These are phyloP conservation scores for Xiphias gladius DNA, from an alignment of 2,113 vertebrate genomes.

Conservation along the genomic window DNA sequence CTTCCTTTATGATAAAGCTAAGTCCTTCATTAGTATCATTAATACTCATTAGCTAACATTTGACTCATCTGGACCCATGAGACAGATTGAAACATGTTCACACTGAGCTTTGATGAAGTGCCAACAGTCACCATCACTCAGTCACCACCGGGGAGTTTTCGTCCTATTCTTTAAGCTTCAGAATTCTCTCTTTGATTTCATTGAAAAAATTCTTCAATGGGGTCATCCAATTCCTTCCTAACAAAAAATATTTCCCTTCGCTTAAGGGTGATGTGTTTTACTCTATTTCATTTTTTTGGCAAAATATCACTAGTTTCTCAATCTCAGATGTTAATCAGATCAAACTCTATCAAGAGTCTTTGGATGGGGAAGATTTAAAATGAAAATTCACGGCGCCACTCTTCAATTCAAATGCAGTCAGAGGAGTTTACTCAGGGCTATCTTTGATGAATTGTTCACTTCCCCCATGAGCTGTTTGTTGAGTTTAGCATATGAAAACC, in stretches of 20 bases:
- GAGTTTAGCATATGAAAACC: constrained; percentile 79
- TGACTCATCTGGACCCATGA: constrained; percentile 62
- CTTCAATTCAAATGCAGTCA: constrained; percentile 50
- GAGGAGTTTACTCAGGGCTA: constrained; percentile 49
- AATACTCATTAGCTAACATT: constrained; percentile 50
- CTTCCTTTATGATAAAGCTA: constrained; percentile 40
- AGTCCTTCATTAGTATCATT: constrained; percentile 51
- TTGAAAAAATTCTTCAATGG: constrained; percentile 40
- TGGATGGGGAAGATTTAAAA: constrained; percentile 31
- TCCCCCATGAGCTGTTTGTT: constrained; percentile 56
- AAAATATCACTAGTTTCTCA: constrained; percentile 51
- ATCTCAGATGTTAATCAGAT: constrained; percentile 52
- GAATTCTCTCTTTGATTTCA: constrained; percentile 41
- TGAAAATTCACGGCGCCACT: constrained; percentile 34
- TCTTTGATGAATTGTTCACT: constrained; percentile 64
- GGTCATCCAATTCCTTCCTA: constrained; percentile 51
- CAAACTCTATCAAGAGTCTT: constrained; percentile 43
- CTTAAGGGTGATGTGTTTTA: constrained; percentile 50
- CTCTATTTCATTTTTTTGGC: constrained; percentile 40
- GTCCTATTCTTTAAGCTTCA: constrained; percentile 49
- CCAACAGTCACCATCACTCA: constrained; percentile 47
- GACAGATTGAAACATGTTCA: constrained; percentile 53
- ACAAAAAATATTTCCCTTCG: constrained; percentile 37
- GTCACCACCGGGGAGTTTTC: constrained; percentile 26
- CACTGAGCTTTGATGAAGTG: constrained; percentile 11